Base-by-base conservation (phyloP, 2,113 vertebrate species). In the Sterrhoptilus dennistouni region DNA sequence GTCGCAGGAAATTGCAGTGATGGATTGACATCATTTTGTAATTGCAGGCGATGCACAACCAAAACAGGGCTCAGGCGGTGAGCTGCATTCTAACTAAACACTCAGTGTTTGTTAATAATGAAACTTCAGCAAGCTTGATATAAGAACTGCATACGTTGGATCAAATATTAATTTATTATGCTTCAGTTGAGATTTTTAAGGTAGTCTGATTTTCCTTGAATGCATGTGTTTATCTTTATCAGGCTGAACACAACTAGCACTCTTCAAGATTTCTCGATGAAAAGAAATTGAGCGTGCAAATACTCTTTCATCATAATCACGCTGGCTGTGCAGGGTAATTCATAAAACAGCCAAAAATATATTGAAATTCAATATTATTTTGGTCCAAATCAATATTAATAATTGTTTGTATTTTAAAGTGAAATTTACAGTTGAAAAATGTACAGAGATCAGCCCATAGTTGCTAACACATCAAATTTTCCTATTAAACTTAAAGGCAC, bases 341-440 rank as follows among this genome's bases (percentile, higher is more conserved):
- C 97, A 98, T 98, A 98, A 98, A 98, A 97, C 94, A 97, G 96
- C 96, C 85, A 90, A 93, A 96, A 97, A 97, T 97, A 92, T 98
- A 98, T 97, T 98, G 98, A 98, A 98, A 98, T 97, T 98, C 98
- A 98, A 98, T 98, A 98, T 98, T 98, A 97, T 98, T 98, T 98
- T 97, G 98, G 97, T 96, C 95, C 95, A 96, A 97, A 98, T 98
- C 98, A 98, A 98, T 98, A 98, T 98, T 98, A 98, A 98, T 98
- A 98, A 98, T 98, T 98, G 98, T 98, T 98, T 98, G 97, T 97
- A 96, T 98, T 98, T 98, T 97, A 97, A 98, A 97, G 96, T 97
- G 97, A 96, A 97, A 87, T 97, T 97, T 98, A 93, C 96, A 96
- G 93, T 95, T 97, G 97, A 97, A 97, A 97, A 97, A 98, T 97